Percentiles rank a stretch among this genome's conserved stretches.
Evolutionary conservation across 2,888 invertebrate species (phyloP).

Genomic region (Tipula confusa): DNA sequence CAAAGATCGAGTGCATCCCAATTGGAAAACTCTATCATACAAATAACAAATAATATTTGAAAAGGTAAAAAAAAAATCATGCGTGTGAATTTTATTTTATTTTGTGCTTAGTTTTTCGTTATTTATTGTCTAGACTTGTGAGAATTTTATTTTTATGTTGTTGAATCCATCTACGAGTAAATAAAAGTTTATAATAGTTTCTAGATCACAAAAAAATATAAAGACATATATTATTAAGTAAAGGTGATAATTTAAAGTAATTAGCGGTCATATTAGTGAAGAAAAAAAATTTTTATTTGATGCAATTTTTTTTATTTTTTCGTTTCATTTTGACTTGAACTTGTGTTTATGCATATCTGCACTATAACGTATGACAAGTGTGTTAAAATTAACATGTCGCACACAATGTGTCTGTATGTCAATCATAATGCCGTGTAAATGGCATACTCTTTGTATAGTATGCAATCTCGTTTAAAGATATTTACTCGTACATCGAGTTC

Average conservation of each 20-base stretch:
- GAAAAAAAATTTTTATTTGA: neutral
- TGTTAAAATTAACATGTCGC: conserved; percentile 3
- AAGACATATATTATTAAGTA: neutral
- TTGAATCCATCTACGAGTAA: neutral
- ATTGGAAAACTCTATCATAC: no score
- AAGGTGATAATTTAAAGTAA: neutral
- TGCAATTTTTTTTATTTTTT: neutral
- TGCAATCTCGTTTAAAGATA: no score
- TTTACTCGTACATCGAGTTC: neutral
- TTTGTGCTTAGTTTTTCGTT: neutral
- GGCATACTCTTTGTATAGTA: neutral
- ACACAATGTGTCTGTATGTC: neutral
- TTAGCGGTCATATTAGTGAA: neutral
- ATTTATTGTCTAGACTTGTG: conserved; percentile 3
- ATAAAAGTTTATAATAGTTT: neutral
- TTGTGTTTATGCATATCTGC: neutral
- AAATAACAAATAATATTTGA: neutral
- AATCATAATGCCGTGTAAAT: neutral
- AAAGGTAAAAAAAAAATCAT: neutral
- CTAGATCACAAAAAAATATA: neutral
- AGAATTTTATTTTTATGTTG: neutral
- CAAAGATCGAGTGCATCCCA: no score
- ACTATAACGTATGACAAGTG: neutral
- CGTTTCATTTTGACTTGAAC: neutral
- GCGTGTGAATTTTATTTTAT: neutral